Evolutionary conservation across 2,888 invertebrate genomes (phyloP), one percentile per base, ranked within the genome.

Genomic region (Eupithecia subfuscata): DNA sequence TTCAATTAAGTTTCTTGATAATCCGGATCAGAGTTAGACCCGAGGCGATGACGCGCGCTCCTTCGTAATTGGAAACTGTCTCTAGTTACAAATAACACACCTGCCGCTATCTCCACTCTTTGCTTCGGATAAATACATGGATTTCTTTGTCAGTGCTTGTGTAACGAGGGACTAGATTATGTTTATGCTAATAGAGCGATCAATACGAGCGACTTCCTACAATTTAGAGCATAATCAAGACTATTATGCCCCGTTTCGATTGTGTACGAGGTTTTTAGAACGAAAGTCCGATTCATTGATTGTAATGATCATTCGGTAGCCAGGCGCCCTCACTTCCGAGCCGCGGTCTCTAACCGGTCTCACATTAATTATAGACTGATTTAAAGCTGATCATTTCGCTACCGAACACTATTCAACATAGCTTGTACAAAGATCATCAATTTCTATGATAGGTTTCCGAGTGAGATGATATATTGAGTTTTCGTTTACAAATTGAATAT

Each of bases 251-350:
- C 84, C 86, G 85, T 87, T 87, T 87, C 84, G 82, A 85, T 84
- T 86, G 85, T 86, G 85, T 83, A 82, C 84, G 85, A 86, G 75
- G 86, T 89, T 88, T 89, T 87, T 85, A 86, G 83, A 82, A 90
- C 89, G 90, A 92, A 93, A 90, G 90, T 86, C 88, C 91, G 90
- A 93, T 92, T 93, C 92, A 94, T 94, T 92, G 90, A 92, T 91
- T 88, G 89, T 93, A 93, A 94, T 91, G 92, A 93, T 88, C 87
- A 89, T 89, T 81, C 84, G 84, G 84, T 83, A 86, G 83, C 84
- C 60, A 80, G 84, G 87, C 87, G 89, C 88, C 89, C 87, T 88
- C 85, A 88, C 90, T 90, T 90, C 91, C 88, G 88, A 90, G 86
- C 85, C 89, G 70, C 87, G 87, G 69, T 71, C 86, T 85, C 84